These are phyloP conservation scores for Cordilura impudica DNA, from an alignment of 2,888 invertebrate genomes.

Conservation along the genomic window DNA sequence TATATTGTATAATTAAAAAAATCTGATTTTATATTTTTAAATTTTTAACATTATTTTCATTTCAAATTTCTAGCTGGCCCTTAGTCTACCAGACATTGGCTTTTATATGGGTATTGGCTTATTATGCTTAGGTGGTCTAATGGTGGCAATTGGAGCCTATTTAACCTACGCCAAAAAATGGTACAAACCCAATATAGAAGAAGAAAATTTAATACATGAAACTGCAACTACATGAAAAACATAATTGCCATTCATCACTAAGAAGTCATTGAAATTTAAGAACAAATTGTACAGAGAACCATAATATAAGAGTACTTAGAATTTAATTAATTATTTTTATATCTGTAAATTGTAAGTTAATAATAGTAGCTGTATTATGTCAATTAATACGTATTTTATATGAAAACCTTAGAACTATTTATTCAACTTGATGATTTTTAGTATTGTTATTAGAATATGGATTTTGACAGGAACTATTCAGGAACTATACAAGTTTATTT, in stretches of 20 bases:
- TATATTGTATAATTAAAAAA: no score
- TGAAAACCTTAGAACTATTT: no score
- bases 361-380: no score
- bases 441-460: no score
- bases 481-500: no score
- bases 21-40: not conserved
- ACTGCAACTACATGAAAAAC: not conserved
- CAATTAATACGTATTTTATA: no score
- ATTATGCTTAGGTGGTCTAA: constrained; percentile 67
- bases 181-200: constrained; percentile 17
- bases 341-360: no score
- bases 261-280: not conserved
- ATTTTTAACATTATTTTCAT: not conserved
- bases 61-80: constrained; percentile 65
- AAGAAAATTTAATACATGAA: constrained; percentile 10
- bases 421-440: no score
- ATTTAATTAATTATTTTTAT: no score
- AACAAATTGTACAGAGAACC: not conserved
- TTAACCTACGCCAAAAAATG: constrained; percentile 67
- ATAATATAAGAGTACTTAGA: no score
- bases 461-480: no score
- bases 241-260: not conserved
- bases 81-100: constrained; percentile 70
- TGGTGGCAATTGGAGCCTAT: constrained; percentile 65
- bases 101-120: constrained; percentile 70